Percentiles rank a stretch among this genome's conserved stretches.
phyloP scores from a whole-genome alignment of 1,140 invertebrate species.

The Cyrtorhinus lividipennis region DNA sequence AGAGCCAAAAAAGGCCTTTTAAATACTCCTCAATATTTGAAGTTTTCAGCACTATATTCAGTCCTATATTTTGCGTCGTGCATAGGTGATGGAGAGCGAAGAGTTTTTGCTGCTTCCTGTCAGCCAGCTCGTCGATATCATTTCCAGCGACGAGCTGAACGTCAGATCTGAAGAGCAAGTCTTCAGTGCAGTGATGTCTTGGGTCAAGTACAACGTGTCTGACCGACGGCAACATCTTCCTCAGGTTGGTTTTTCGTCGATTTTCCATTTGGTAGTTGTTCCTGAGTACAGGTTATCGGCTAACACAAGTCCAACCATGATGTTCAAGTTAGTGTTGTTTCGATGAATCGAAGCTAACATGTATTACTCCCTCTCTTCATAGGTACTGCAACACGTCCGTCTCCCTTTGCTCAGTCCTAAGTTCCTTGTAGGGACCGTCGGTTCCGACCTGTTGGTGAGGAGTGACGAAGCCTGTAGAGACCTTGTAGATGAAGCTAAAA shows the following conservation, averaged over 20 bases:
- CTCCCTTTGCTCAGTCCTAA: conserved; percentile 89
- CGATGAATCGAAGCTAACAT: not conserved
- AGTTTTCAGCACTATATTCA: too few relatives aligned
- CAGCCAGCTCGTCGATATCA: conserved; percentile 90
- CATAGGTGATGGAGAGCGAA: conserved; percentile 95
- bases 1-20: too few relatives aligned
- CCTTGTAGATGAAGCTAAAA: conserved; percentile 95
- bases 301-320: not conserved
- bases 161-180: conserved; percentile 90
- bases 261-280: too few relatives aligned
- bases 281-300: conserved; percentile 11
- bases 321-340: not conserved
- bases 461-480: conserved; percentile 93
- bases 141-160: conserved; percentile 94
- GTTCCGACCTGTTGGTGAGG: conserved; percentile 85
- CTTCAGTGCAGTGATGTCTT: conserved; percentile 93
- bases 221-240: conserved; percentile 80
- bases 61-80: conserved; percentile 18
- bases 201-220: conserved; percentile 93
- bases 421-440: conserved; percentile 94
- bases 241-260: too few relatives aligned
- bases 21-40: too few relatives aligned
- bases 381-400: conserved; percentile 92
- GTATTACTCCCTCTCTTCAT: conserved; percentile 19
- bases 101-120: conserved; percentile 92